Percentiles rank a stretch among this genome's conserved stretches.
Evolutionary conservation across 2,797 vertebrate species (phyloP).

Genomic region (Morelia viridis): DNA sequence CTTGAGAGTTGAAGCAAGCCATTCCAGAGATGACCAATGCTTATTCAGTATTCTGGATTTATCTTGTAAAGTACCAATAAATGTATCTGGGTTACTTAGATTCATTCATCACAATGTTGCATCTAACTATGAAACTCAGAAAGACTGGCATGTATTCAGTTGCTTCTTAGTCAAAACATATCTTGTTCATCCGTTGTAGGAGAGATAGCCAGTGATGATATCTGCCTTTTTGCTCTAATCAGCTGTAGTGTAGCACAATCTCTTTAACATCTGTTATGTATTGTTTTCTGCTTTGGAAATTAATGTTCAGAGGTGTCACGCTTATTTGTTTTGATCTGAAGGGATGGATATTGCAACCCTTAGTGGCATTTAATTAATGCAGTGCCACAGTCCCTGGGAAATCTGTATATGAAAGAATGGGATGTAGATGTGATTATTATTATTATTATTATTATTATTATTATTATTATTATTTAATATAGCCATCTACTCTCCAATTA

Average conservation of each 20-base stretch:
- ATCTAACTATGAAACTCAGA: not conserved
- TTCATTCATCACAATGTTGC: not conserved
- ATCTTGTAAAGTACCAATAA: not conserved
- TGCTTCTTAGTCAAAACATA: conserved; percentile 24
- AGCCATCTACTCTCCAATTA: not conserved
- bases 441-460: not conserved
- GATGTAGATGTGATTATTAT: not conserved
- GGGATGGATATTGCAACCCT: conserved; percentile 31
- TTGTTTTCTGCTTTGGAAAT: conserved; percentile 36
- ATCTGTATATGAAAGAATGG: not conserved
- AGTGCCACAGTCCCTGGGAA: conserved; percentile 14
- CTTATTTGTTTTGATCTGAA: conserved; percentile 37
- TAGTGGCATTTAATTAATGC: conserved; percentile 33
- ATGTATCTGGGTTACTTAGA: not conserved
- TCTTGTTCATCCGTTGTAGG: conserved; percentile 11
- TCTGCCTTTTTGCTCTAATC: conserved; percentile 31
- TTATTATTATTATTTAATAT: not conserved
- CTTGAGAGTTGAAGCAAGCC: not conserved
- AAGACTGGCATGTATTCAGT: not conserved
- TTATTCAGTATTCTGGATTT: not conserved
- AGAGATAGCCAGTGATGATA: conserved; percentile 28
- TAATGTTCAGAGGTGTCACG: conserved; percentile 27
- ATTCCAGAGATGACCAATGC: not conserved
- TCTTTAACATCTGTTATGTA: conserved; percentile 32
- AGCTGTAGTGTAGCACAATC: conserved; percentile 5